Conservation (phyloP, 2,113 vertebrate genomes). For the Monopterus albus region DNA sequence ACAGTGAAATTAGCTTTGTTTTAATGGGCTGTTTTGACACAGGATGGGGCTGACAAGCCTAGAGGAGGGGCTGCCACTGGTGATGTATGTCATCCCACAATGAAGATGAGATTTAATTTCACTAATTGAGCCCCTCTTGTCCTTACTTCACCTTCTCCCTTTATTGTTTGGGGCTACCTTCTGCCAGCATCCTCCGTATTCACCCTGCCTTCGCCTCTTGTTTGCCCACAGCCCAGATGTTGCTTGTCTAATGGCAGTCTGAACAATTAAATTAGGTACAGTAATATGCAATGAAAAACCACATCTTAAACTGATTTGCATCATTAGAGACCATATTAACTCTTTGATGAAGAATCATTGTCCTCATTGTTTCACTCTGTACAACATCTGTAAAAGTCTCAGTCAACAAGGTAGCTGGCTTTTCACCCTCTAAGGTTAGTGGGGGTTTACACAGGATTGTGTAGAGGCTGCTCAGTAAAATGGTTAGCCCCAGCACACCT, state of each 20-base stretch:
- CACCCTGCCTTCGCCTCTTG: background rate
- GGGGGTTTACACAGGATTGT: too few species aligned
- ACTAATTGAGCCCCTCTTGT: slow-evolving; percentile 68
- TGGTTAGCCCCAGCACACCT: too few species aligned
- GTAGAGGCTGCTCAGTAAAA: too few species aligned
- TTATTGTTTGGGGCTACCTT: slow-evolving; percentile 36
- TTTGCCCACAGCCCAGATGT: slow-evolving; percentile 22
- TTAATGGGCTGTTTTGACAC: slow-evolving; percentile 74
- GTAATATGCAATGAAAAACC: slow-evolving; percentile 29
- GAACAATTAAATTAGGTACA: slow-evolving; percentile 38
- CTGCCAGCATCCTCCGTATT: slow-evolving; percentile 18
- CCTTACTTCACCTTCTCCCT: slow-evolving; percentile 18
- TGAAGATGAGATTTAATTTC: slow-evolving; percentile 76
- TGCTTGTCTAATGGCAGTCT: slow-evolving; percentile 15
- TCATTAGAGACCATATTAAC: slow-evolving; percentile 25
- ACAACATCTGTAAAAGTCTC: background rate
- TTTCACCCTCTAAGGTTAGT: too few species aligned
- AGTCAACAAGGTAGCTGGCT: background rate
- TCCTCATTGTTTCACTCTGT: background rate
- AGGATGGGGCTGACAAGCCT: slow-evolving; percentile 68
- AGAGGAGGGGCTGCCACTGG: slow-evolving; percentile 72
- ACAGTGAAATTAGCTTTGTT: slow-evolving; percentile 72
- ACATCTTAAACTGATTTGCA: slow-evolving; percentile 21
- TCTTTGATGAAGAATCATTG: slow-evolving; percentile 21
- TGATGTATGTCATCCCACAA: slow-evolving; percentile 70